Percentiles rank a stretch among this genome's conserved stretches.
These are phyloP conservation scores for Aplysina aerophoba DNA, from an alignment of 37 sponge, comb jelly and placozoan species.

Conservation along the genomic window DNA sequence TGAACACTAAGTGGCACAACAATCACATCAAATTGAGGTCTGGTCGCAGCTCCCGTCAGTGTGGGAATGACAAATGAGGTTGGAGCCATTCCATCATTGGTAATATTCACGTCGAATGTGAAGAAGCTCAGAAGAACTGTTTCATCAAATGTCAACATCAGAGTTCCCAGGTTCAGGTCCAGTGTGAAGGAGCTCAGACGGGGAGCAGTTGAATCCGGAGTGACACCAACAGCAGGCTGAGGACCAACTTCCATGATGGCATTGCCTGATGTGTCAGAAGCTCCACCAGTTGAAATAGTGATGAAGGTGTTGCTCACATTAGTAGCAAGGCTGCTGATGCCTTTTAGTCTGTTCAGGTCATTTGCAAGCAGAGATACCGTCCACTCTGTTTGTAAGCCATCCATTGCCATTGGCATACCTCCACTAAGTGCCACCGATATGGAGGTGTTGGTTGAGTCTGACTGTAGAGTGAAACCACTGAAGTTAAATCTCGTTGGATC, in stretches of 20 bases:
- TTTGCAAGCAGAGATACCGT: neutral
- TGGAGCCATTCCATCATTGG: neutral
- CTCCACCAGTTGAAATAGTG: slow-evolving; percentile 13
- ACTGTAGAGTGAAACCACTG: slow-evolving; percentile 40
- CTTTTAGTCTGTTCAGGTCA: neutral
- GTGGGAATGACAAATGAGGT: slow-evolving; percentile 16
- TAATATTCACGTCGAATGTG: slow-evolving; percentile 42
- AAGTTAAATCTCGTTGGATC: slow-evolving; percentile 2
- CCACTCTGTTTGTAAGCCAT: neutral
- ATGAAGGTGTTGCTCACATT: slow-evolving; percentile 55
- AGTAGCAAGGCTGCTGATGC: slow-evolving; percentile 45
- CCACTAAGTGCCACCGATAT: neutral
- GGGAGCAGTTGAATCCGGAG: slow-evolving; percentile 75
- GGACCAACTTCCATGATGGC: slow-evolving; percentile 39
- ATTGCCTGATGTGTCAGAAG: slow-evolving; percentile 57
- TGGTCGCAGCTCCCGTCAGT: neutral
- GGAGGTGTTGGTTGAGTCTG: neutral
- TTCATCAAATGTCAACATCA: slow-evolving; percentile 78
- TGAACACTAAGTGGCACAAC: slow-evolving; percentile 2
- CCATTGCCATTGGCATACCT: too few relatives aligned
- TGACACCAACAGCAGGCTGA: slow-evolving; percentile 57
- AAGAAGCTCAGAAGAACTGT: slow-evolving; percentile 49
- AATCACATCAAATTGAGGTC: slow-evolving; percentile 33
- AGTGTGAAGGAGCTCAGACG: slow-evolving; percentile 68
- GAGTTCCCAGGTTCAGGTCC: slow-evolving; percentile 62